Evolutionary conservation across 2,888 invertebrate species (phyloP).

Genomic region (Eilema griseolum): DNA sequence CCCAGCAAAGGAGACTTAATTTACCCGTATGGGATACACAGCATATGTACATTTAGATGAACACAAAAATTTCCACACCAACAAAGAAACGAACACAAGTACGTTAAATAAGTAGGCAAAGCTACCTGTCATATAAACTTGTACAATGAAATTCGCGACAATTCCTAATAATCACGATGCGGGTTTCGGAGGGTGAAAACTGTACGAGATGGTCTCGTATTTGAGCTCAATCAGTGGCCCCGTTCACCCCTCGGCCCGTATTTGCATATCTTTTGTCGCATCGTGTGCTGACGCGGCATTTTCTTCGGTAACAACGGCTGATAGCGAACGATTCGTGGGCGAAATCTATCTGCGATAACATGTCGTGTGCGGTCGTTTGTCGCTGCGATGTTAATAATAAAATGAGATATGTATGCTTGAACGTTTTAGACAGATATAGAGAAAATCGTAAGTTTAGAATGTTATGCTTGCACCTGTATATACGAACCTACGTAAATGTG

Average conservation of each 20-base stretch:
- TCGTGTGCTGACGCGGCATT: constrained; percentile 39
- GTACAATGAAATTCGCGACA: constrained; percentile 8
- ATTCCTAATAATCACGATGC: constrained; percentile 23
- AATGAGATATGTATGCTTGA: not conserved
- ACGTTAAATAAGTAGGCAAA: constrained; percentile 7
- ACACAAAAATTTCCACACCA: not conserved
- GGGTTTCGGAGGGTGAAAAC: constrained; percentile 11
- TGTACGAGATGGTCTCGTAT: constrained; percentile 29
- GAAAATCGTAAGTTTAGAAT: not conserved
- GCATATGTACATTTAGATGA: not conserved
- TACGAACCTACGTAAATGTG: too few species aligned
- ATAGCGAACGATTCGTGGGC: constrained; percentile 12
- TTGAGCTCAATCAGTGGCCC: constrained; percentile 51
- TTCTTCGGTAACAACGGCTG: constrained; percentile 20
- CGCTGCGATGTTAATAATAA: not conserved
- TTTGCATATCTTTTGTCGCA: constrained; percentile 57
- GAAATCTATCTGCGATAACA: constrained; percentile 7
- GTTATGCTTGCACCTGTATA: not conserved
- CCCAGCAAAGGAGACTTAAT: too few species aligned
- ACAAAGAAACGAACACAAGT: not conserved
- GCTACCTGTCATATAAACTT: not conserved
- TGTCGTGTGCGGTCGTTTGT: constrained; percentile 9
- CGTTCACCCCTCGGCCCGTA: constrained; percentile 46
- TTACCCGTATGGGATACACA: too few species aligned
- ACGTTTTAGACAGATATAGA: not conserved